Evolutionary conservation across 2,888 invertebrate genomes (phyloP), one percentile per base, ranked within the genome.

Genomic region (Coenonympha arcania): DNA sequence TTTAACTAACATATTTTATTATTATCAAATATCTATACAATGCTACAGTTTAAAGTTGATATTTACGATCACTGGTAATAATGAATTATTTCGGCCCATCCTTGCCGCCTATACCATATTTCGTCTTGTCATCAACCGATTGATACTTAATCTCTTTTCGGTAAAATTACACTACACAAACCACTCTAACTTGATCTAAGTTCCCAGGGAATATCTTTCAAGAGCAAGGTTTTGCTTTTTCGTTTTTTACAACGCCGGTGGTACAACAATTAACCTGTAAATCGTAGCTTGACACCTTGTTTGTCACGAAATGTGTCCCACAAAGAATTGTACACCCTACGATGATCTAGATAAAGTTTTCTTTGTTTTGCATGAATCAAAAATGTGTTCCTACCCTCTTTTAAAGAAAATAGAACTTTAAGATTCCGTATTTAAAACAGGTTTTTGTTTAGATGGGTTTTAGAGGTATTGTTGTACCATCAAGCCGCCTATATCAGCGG

Each of bases 221-320:
- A 9, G 24, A 22, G n/a, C 15, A 15, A 8, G 15, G 24, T 39
- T 39, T 22, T 15, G 19, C 19, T 26, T 42, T 34, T 37, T 36
- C 24, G 50, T 33, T 36, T 16, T 39, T 46, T 57, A 61, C 67
- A 47, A 64, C 71, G 68, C 64, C 65, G 74, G 73, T 69, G 78
- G 78, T 70, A 68, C 65, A 65, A 69, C 68, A 71, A 71, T 69
- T 76, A 77, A 77, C 75, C 69, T 75, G 73, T 72, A 69, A 69
- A 72, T 75, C 76, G 70, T 71, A 67, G 70, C 63, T 71, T 76
- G 75, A 78, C 79, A 82, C 76, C 71, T 77, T 69, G 64, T 43
- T 55, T 50, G 37, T 52, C 46, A 47, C 43, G 4, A 8, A 13
- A 39, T 2, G 2, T 16, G 9, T 11, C 66, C 67, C 2, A 1